Percentiles rank a stretch among this genome's conserved stretches.
phyloP scores from a whole-genome alignment of 2,888 invertebrate species.

The Luffia ferchaultella region DNA sequence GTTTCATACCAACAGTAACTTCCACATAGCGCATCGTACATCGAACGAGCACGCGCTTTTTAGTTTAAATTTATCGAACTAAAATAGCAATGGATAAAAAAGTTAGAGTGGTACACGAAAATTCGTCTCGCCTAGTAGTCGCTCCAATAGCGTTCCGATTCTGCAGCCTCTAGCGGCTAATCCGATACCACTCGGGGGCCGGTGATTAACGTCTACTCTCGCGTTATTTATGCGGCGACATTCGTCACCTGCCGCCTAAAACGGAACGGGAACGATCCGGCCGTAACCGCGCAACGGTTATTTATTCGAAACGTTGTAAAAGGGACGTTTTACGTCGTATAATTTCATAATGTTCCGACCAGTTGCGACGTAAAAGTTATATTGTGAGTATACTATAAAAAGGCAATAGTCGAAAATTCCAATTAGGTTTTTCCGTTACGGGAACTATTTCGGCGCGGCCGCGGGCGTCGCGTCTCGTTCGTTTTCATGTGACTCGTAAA shows the following conservation, averaged over 20 bases:
- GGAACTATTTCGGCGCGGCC: background rate
- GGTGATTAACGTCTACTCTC: constrained; percentile 34
- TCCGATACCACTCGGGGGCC: constrained; percentile 1
- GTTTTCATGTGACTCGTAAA: background rate
- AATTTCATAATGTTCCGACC: background rate
- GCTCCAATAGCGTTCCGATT: background rate
- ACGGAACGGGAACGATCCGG: constrained; percentile 12
- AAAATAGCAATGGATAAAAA: background rate
- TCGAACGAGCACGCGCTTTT: background rate
- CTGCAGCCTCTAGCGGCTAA: background rate
- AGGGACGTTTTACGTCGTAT: background rate
- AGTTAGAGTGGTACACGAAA: background rate
- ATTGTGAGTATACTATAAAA: background rate
- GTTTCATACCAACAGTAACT: too few relatives aligned
- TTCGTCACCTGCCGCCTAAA: constrained; percentile 31
- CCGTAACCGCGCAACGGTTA: background rate
- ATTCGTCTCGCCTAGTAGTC: background rate
- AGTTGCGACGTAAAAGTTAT: background rate
- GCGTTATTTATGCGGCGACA: constrained; percentile 61
- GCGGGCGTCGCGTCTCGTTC: background rate
- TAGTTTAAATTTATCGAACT: background rate
- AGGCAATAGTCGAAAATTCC: background rate
- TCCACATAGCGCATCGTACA: too few relatives aligned
- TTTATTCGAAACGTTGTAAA: background rate
- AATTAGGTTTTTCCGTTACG: background rate